These are phyloP conservation scores for Galeopsomyia nigrocyanea DNA, from an alignment of 2,888 invertebrate genomes.

Conservation along the genomic window DNA sequence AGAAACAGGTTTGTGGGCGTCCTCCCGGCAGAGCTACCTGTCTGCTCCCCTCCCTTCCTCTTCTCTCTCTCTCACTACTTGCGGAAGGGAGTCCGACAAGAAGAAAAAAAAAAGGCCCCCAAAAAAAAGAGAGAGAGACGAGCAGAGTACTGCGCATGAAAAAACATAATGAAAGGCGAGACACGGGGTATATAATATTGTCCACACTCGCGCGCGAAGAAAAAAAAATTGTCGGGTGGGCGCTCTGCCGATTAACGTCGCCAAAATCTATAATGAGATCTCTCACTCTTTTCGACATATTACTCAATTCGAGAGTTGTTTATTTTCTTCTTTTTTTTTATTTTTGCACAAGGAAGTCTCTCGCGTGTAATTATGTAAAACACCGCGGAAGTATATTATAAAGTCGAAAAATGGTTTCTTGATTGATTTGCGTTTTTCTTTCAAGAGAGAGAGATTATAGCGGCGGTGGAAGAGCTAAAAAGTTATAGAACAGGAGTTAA, in stretches of 20 bases:
- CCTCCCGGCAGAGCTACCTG: constrained; percentile 56
- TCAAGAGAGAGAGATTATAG: too few species aligned
- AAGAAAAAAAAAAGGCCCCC: neutral
- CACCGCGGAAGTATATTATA: neutral
- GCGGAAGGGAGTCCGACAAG: neutral
- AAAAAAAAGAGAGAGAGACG: constrained; percentile 11
- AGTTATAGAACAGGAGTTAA: neutral
- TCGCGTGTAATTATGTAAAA: neutral
- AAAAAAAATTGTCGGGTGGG: too few species aligned
- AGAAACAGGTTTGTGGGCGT: constrained; percentile 66
- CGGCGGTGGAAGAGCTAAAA: neutral
- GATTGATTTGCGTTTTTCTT: too few species aligned
- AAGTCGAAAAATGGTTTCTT: too few species aligned
- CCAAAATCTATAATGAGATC: neutral
- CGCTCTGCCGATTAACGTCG: too few species aligned
- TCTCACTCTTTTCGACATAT: neutral
- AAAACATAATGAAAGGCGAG: constrained; percentile 15
- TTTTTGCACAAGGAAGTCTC: neutral
- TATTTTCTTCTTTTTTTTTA: neutral
- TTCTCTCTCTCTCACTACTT: neutral
- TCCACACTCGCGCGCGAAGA: too few species aligned
- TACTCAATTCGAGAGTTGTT: neutral
- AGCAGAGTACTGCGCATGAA: constrained; percentile 51
- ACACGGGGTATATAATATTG: neutral
- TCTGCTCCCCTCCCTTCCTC: constrained; percentile 45